These are phyloP conservation scores for Papilio polyxenes DNA, from an alignment of 1,140 invertebrate genomes.

Conservation along the genomic window DNA sequence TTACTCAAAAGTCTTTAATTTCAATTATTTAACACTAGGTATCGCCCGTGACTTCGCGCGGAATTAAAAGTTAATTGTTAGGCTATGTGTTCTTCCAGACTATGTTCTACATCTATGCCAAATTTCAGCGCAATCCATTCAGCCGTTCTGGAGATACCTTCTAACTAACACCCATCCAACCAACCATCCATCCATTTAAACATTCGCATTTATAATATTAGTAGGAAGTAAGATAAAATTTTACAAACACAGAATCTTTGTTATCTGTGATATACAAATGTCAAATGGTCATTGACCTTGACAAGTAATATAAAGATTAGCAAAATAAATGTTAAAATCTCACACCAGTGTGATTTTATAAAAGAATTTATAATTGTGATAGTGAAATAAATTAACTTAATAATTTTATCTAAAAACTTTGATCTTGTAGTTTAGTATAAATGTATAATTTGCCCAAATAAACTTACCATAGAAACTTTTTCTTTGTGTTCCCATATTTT, in stretches of 20 bases:
- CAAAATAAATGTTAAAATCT: neutral
- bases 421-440: neutral
- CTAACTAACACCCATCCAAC: no score
- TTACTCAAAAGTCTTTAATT: no score
- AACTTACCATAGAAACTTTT: slow-evolving; percentile 50
- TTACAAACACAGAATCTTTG: neutral
- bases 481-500: slow-evolving; percentile 42
- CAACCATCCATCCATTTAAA: no score
- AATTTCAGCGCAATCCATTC: no score
- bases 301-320: neutral
- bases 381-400: neutral
- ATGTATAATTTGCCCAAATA: neutral
- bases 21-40: no score
- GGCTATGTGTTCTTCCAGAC: no score
- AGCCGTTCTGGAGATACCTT: no score
- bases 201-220: no score
- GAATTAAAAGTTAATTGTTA: no score
- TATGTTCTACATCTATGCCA: no score
- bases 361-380: neutral
- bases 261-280: neutral
- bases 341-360: neutral
- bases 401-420: neutral
- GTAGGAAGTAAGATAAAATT: neutral
- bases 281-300: neutral
- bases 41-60: no score